Base-by-base conservation (phyloP, 1,140 invertebrate genomes). In the Drosophila lacertosa region DNA sequence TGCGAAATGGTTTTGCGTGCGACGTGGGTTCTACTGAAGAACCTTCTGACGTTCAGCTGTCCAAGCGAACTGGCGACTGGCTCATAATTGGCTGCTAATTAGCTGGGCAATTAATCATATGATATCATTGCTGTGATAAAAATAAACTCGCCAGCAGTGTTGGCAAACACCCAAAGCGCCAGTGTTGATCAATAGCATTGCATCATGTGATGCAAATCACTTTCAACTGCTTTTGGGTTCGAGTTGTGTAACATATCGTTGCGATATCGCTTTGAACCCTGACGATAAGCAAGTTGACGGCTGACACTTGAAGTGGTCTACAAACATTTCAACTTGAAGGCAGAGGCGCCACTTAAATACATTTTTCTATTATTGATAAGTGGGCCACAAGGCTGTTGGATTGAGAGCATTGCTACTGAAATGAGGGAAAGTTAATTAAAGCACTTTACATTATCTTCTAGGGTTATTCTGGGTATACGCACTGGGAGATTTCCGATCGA, bases 61-160 rank as follows among this genome's bases (percentile, higher is more conserved):
- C 39, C 29, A 51, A 26, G 4, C 57, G 39, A 74, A 53, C 24
- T 20, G 16, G 3, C n/a, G n/a, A 24, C 18, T 9, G 4, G 1
- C n/a, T 26, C 45, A 63, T 73, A 60, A 68, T 68, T 68, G 13
- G 6, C 16, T 29, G 18, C 20, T 66, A 62, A 65, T 69, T 48
- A 63, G 48, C 13, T 48, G 32, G 32, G 0, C 54, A 77, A 84
- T 84, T 68, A 63, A 86, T 84, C 81, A 84, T 57, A 13, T 77
- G 33, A 53, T 84, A 86, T 74, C 81, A 55, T 32, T 65, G 33
- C 32, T 66, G 9, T 24, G 54, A 58, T 74, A 70, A 57, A 73
- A 7, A 26, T 9, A 37, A 7, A 10, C 5, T 11, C 10, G 2
- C 9, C 1, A 13, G 2, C 44, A 77, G 73, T 72, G 58, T 47